phyloP scores from a whole-genome alignment of 2,113 vertebrate genomes.

The Pelecanus crispus region DNA sequence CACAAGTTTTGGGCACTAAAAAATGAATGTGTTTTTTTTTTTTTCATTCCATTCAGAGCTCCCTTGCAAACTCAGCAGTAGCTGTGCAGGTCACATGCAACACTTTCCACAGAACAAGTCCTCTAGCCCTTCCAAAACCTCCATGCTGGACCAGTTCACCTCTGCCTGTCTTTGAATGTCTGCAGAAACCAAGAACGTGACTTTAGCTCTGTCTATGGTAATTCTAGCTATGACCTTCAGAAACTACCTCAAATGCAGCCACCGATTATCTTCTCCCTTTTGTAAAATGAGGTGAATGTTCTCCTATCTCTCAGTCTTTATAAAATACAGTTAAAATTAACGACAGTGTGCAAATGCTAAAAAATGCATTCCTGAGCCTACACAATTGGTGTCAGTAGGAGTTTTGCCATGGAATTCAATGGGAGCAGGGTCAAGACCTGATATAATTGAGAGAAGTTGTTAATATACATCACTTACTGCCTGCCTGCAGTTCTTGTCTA shows the following conservation, averaged over 20 bases:
- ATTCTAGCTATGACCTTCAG: neutral
- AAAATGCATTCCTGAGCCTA: neutral
- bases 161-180: neutral
- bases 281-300: neutral
- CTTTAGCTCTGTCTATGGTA: neutral
- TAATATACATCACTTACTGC: slow-evolving; percentile 55
- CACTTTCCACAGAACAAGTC: neutral
- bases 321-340: slow-evolving; percentile 15
- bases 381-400: neutral
- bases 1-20: neutral
- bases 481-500: slow-evolving; percentile 44
- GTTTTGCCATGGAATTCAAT: slow-evolving; percentile 26
- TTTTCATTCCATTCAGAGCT: neutral
- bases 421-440: slow-evolving; percentile 11
- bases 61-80: neutral
- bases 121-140: neutral
- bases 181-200: neutral
- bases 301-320: neutral
- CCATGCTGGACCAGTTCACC: neutral
- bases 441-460: slow-evolving; percentile 57
- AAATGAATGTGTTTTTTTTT: neutral
- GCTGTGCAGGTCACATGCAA: neutral
- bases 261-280: neutral
- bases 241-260: neutral
- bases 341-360: neutral